Evolutionary conservation across 2,113 vertebrate genomes (phyloP).

Genomic region (Ondatra zibethicus): DNA sequence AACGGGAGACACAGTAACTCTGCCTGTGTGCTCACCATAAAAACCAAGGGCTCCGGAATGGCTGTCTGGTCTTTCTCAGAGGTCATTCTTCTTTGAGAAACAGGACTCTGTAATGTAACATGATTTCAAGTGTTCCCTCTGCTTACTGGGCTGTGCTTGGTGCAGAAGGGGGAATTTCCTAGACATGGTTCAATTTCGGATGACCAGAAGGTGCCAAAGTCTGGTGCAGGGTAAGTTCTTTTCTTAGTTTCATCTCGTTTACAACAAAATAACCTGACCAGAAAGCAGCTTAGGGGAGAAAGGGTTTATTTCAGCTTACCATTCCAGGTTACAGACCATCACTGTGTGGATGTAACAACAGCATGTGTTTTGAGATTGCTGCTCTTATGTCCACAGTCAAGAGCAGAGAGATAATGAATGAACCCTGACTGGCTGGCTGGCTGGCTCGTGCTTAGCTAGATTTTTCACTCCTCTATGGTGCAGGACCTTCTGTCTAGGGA

Average conservation of each 20-base stretch:
- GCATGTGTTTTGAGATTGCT: neutral
- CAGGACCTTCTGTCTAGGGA: neutral
- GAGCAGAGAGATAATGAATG: neutral
- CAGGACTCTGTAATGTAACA: constrained; percentile 56
- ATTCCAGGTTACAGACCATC: neutral
- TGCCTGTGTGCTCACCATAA: constrained; percentile 57
- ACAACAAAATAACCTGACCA: neutral
- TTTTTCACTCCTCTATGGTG: neutral
- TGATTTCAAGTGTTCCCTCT: constrained; percentile 52
- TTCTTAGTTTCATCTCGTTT: neutral
- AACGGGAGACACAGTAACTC: constrained; percentile 46
- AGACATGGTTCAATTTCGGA: neutral
- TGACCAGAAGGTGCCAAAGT: neutral
- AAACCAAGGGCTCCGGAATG: constrained; percentile 55
- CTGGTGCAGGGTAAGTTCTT: neutral
- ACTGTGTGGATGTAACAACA: neutral
- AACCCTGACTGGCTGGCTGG: neutral
- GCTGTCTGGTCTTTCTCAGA: constrained; percentile 51
- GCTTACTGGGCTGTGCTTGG: neutral
- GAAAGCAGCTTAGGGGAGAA: neutral
- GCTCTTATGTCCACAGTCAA: neutral
- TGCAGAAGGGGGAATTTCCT: neutral
- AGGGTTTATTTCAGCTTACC: neutral
- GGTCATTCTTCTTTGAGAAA: constrained; percentile 72
- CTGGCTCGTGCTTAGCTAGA: neutral